Percentiles rank a stretch among this genome's conserved stretches.
These are phyloP conservation scores for Ariolimax columbianus DNA, from an alignment of 2,888 invertebrate genomes.

Conservation along the genomic window DNA sequence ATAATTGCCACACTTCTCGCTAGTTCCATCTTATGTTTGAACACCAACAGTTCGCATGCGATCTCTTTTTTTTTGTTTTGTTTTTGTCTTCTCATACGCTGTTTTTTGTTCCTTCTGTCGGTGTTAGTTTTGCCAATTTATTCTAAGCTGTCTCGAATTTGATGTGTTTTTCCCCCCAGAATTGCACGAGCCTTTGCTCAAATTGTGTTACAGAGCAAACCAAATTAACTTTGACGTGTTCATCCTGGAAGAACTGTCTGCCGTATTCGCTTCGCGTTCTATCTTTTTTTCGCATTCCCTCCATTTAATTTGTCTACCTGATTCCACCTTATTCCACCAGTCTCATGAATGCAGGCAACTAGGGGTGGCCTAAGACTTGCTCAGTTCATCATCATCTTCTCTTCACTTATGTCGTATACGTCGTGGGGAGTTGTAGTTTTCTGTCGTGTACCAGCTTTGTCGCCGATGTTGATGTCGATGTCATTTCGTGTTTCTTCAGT, in stretches of 20 bases:
- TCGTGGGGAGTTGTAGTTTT: too few relatives aligned
- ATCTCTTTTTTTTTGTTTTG: too few relatives aligned
- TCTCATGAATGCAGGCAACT: background rate
- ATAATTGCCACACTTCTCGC: too few relatives aligned
- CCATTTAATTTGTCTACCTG: background rate
- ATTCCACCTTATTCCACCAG: background rate
- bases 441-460: too few relatives aligned
- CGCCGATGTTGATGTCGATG: too few relatives aligned
- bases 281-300: background rate
- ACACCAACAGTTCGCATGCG: too few relatives aligned
- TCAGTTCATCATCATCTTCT: too few relatives aligned
- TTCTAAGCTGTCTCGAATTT: conserved; percentile 8
- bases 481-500: too few relatives aligned
- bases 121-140: conserved; percentile 16
- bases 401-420: too few relatives aligned
- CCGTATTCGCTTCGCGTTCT: background rate
- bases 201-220: conserved; percentile 16
- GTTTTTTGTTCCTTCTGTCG: background rate
- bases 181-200: background rate
- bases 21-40: too few relatives aligned
- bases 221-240: conserved; percentile 13
- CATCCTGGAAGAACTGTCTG: background rate
- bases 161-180: background rate
- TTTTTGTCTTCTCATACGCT: too few relatives aligned
- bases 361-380: background rate